phyloP scores from a whole-genome alignment of 1,140 invertebrate genomes.

The Euborellia annulipes region DNA sequence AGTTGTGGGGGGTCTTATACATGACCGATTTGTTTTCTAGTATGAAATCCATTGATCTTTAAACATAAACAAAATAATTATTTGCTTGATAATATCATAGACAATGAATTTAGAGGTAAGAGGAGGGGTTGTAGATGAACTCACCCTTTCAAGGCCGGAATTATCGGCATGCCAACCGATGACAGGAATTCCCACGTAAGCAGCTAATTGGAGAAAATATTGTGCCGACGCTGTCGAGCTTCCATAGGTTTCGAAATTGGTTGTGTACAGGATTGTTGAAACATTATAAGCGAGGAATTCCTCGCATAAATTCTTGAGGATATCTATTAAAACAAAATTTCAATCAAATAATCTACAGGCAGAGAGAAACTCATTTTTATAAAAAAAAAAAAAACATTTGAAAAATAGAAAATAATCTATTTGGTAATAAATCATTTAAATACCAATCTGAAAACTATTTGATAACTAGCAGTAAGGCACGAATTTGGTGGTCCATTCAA shows the following conservation, averaged over 20 bases:
- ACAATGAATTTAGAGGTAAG: background rate
- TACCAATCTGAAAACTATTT: too few relatives aligned
- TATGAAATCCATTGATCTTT: constrained; percentile 1
- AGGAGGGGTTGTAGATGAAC: constrained; percentile 9
- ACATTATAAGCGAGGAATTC: constrained; percentile 25
- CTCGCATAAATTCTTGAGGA: constrained; percentile 22
- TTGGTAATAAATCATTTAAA: too few relatives aligned
- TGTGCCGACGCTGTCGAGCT: constrained; percentile 28
- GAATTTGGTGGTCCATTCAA: too few relatives aligned
- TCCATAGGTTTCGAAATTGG: constrained; percentile 33
- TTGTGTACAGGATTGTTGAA: constrained; percentile 28
- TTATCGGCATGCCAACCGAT: constrained; percentile 33
- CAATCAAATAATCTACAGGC: too few relatives aligned
- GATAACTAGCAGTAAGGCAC: too few relatives aligned
- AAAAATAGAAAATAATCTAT: too few relatives aligned
- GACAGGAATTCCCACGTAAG: constrained; percentile 30
- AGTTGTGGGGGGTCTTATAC: too few relatives aligned
- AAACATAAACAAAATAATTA: background rate
- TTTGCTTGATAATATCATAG: background rate
- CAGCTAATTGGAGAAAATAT: constrained; percentile 30
- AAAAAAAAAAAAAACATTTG: too few relatives aligned
- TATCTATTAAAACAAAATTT: constrained; percentile 11
- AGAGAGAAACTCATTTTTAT: too few relatives aligned
- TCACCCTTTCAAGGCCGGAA: constrained; percentile 30
- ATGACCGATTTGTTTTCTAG: too few relatives aligned